Evolutionary conservation across 2,888 invertebrate genomes (phyloP).

Genomic region (Caenorhabditis becei): DNA sequence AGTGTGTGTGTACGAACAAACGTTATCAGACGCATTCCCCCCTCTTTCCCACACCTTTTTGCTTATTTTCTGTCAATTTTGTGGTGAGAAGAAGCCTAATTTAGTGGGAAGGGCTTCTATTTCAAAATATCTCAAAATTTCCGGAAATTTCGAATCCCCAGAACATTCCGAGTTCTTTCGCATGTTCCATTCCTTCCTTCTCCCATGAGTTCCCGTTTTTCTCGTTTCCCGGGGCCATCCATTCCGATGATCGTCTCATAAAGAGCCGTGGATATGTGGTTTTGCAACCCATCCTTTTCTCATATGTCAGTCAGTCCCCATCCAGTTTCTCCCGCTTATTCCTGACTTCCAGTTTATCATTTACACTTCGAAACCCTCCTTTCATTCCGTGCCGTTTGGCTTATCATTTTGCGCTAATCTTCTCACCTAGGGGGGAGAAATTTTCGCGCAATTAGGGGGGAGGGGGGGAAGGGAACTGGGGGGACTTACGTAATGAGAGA

Average conservation of each 20-base stretch:
- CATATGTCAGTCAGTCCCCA: conserved; percentile 1
- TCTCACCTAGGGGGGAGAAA: no score
- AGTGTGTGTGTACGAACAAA: conserved; percentile 40
- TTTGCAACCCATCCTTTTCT: conserved; percentile 25
- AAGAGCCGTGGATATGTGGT: conserved; percentile 55
- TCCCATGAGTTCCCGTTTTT: not conserved
- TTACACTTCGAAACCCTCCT: no score
- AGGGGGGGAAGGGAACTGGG: no score
- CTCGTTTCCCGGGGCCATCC: conserved; percentile 16
- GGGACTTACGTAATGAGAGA: no score
- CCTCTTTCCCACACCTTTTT: conserved; percentile 11
- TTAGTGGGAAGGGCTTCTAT: no score
- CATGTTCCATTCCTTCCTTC: conserved; percentile 1
- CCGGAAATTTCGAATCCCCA: not conserved
- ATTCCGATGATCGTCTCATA: conserved; percentile 52
- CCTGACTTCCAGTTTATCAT: conserved; percentile 36
- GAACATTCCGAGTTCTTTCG: not conserved
- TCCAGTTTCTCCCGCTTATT: not conserved
- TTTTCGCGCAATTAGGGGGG: no score
- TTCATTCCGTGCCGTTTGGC: not conserved
- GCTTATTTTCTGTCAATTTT: conserved; percentile 22
- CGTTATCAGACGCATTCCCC: conserved; percentile 30
- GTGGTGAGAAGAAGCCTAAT: not conserved
- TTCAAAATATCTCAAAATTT: not conserved
- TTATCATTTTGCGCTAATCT: not conserved